Percentiles rank a stretch among this genome's conserved stretches.
Conservation (phyloP, 2,888 invertebrate species). For the Limulus polyphemus region DNA sequence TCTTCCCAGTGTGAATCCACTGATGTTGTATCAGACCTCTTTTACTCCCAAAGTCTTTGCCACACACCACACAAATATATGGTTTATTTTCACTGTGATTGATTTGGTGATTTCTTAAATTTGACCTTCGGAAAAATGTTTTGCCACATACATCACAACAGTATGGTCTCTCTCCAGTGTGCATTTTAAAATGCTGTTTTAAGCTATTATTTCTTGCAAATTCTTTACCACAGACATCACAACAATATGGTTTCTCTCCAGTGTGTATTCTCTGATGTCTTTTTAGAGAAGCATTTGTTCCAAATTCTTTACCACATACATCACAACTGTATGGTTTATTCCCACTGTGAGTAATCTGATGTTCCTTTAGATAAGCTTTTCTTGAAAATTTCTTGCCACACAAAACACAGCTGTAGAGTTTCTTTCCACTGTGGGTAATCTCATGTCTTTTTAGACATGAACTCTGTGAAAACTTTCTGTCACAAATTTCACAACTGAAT, state of each 20-base stretch:
- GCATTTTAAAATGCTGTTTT: neutral
- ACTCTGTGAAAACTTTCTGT: neutral
- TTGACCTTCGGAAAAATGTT: neutral
- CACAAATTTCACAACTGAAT: neutral
- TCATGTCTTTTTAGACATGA: neutral
- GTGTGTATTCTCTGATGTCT: neutral
- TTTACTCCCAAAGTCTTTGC: neutral
- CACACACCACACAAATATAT: neutral
- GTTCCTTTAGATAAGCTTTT: constrained; percentile 42
- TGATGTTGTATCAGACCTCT: neutral
- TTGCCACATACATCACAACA: too few species aligned
- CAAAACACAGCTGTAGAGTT: constrained; percentile 41
- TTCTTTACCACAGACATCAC: neutral
- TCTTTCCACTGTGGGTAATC: neutral
- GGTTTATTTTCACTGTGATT: neutral
- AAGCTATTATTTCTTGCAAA: neutral
- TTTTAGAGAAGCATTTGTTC: neutral
- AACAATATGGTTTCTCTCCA: neutral
- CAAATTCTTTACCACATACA: neutral
- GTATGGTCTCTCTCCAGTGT: neutral
- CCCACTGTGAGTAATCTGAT: too few species aligned
- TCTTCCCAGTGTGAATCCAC: neutral
- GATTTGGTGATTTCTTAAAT: neutral
- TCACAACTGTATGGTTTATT: neutral
- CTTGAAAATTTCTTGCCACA: constrained; percentile 53